Base-by-base conservation (phyloP, 2,797 vertebrate genomes). In the Eidolon dupreanum region DNA sequence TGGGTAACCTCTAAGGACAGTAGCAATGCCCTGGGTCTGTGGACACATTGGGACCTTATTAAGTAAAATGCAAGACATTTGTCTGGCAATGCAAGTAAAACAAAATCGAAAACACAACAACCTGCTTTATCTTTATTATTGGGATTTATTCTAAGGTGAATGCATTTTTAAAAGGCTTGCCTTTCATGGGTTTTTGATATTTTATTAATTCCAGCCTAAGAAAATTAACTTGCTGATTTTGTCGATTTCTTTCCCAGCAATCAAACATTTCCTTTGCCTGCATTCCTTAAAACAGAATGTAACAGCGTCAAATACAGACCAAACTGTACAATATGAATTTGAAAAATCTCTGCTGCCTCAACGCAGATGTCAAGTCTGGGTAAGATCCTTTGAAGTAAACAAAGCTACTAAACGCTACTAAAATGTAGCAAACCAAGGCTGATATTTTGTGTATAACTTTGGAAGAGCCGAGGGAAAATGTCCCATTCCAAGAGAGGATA, bases 241-340 rank as follows among this genome's bases (percentile, higher is more conserved):
- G 49, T 86, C 65, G 53, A 86, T 91, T 88, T 92, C 63, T 93
- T 84, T 57, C 24, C 71, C 65, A 38, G 31, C 19, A 28, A 75
- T 53, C 90, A 97, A 68, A 73, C n/a, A 59, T 93, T 92, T 93
- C n/a, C 66, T 94, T 61, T 86, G 74, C 84, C 41, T 66, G 43
- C 20, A 68, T 81, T 83, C 59, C 79, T 95, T 96, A 85, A 57
- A 93, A 57, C 33, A 55, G 26, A 95, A 88, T 26, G 66, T 46
- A 88, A 94, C 26, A 88, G 46, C 61, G 75, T 93, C 38, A 78
- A 70, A 89, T 11, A 68, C 8, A 94, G 51, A 66, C 22, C 81
- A 36, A 65, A 74, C 4, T 9, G 6, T 8, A 55, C 63, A 88
- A 28, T 74, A 43, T 5, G 46, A 88, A 79, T 49, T 59, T 71